Evolutionary conservation across 2,797 vertebrate genomes (phyloP).

Genomic region (Hafferia zeledoni): DNA sequence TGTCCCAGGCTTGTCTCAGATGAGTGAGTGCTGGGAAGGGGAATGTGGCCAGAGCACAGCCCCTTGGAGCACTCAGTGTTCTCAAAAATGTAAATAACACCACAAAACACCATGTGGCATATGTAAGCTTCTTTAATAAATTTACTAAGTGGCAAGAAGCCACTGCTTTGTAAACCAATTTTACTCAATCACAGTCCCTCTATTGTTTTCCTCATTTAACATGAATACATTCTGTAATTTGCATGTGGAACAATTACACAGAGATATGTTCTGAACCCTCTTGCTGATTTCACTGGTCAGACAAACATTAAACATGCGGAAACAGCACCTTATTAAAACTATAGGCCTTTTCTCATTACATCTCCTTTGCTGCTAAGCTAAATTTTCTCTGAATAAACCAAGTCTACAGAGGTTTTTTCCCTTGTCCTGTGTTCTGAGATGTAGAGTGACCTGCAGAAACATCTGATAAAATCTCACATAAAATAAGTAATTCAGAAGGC

Average conservation of each 20-base stretch:
- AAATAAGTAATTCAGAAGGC: slow-evolving; percentile 43
- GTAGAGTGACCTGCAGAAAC: background rate
- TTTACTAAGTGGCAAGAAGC: slow-evolving; percentile 56
- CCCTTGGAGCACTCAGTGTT: background rate
- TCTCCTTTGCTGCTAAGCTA: slow-evolving; percentile 47
- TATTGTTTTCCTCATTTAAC: slow-evolving; percentile 37
- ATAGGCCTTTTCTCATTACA: slow-evolving; percentile 34
- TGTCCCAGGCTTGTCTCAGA: background rate
- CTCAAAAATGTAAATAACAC: slow-evolving; percentile 40
- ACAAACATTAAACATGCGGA: slow-evolving; percentile 60
- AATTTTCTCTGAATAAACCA: slow-evolving; percentile 3
- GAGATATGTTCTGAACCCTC: slow-evolving; percentile 41
- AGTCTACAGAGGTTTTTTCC: background rate
- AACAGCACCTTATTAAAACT: slow-evolving; percentile 57
- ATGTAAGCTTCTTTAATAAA: slow-evolving; percentile 64
- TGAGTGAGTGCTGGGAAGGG: background rate
- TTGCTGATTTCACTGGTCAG: slow-evolving; percentile 32
- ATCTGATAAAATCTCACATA: slow-evolving; percentile 26
- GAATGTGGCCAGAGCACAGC: background rate
- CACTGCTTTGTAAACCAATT: slow-evolving; percentile 69
- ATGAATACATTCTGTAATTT: slow-evolving; percentile 54
- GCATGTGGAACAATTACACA: slow-evolving; percentile 14
- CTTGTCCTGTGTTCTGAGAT: slow-evolving; percentile 19
- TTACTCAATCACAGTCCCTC: slow-evolving; percentile 61
- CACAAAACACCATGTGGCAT: slow-evolving; percentile 22